These are phyloP conservation scores for Mamestra configurata DNA, from an alignment of 1,140 invertebrate species.

Conservation along the genomic window DNA sequence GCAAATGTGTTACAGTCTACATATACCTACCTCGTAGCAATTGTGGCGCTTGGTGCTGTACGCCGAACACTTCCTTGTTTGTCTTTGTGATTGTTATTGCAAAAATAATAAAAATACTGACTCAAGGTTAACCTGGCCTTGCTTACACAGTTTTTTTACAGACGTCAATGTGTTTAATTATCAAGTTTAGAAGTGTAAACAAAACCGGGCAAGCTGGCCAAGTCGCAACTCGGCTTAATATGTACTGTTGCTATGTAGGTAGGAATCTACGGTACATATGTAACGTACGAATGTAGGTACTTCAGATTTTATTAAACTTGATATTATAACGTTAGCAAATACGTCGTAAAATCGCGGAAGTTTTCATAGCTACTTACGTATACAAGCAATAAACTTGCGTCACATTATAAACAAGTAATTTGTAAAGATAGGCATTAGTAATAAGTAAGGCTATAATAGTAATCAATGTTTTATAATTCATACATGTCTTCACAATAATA, in stretches of 20 bases:
- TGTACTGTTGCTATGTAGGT: not conserved
- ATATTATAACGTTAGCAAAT: constrained; percentile 29
- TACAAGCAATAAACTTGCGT: constrained; percentile 35
- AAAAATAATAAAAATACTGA: constrained; percentile 81
- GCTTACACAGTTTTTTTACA: constrained; percentile 68
- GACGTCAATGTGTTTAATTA: not conserved
- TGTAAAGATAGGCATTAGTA: not conserved
- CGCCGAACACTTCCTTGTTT: constrained; percentile 82
- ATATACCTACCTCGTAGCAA: constrained; percentile 71
- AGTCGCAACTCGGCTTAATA: not conserved
- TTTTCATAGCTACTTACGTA: constrained; percentile 37
- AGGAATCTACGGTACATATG: not conserved
- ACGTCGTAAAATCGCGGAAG: constrained; percentile 22
- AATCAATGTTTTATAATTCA: constrained; percentile 31
- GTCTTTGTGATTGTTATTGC: constrained; percentile 76
- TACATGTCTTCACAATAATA: constrained; percentile 19
- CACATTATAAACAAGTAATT: constrained; percentile 12
- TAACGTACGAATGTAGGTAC: not conserved
- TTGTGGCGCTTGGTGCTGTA: constrained; percentile 72
- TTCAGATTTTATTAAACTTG: constrained; percentile 24
- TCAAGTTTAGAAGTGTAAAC: constrained; percentile 12
- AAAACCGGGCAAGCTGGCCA: not conserved
- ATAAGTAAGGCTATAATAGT: constrained; percentile 2
- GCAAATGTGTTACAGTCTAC: constrained; percentile 72
- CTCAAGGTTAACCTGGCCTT: constrained; percentile 82